Evolutionary conservation across 2,888 invertebrate species (phyloP).

Genomic region (Dusona sp.): DNA sequence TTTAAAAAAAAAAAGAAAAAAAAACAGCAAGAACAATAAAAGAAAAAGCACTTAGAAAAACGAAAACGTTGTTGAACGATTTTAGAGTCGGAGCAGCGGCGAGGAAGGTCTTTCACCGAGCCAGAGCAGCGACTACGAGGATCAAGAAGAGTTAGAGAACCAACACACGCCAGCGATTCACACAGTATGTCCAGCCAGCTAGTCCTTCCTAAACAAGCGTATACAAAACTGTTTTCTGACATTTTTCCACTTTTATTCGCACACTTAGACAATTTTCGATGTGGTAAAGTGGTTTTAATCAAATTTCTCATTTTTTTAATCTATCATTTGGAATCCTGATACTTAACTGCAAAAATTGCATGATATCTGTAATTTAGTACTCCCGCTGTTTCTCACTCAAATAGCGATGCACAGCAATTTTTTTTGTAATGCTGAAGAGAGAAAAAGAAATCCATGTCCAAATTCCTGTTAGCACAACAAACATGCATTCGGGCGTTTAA

Average conservation of each 20-base stretch:
- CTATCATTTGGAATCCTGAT: background rate
- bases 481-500: constrained; percentile 41
- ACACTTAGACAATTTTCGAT: constrained; percentile 32
- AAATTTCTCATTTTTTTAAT: background rate
- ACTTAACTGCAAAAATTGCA: constrained; percentile 20
- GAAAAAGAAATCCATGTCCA: constrained; percentile 23
- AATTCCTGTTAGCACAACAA: constrained; percentile 40
- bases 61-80: constrained; percentile 74
- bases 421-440: constrained; percentile 21
- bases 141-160: constrained; percentile 88
- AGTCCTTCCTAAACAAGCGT: constrained; percentile 60
- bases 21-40: background rate
- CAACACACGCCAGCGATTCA: constrained; percentile 88
- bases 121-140: constrained; percentile 90
- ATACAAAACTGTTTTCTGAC: constrained; percentile 32
- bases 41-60: constrained; percentile 31
- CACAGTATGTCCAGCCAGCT: constrained; percentile 86
- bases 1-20: background rate
- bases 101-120: constrained; percentile 88
- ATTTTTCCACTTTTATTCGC: constrained; percentile 43
- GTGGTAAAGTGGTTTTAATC: constrained; percentile 7
- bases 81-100: constrained; percentile 86
- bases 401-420: constrained; percentile 7
- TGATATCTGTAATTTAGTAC: constrained; percentile 29
- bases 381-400: constrained; percentile 4